These are phyloP conservation scores for Cactoblastis cactorum DNA, from an alignment of 2,888 invertebrate genomes.

Conservation along the genomic window DNA sequence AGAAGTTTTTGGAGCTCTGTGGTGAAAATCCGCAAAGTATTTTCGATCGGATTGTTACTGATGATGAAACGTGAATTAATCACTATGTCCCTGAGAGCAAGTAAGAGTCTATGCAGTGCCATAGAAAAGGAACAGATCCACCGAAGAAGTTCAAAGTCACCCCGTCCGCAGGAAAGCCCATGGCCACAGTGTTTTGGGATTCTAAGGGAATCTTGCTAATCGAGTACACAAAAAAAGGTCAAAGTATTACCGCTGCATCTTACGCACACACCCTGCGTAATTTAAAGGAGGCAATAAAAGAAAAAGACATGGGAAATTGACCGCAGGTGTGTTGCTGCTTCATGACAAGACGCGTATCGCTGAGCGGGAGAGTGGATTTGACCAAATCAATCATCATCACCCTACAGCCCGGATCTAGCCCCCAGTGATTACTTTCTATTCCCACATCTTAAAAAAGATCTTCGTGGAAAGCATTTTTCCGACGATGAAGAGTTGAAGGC, in stretches of 20 bases:
- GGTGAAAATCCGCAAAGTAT: conserved; percentile 2
- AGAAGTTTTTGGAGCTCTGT: background rate
- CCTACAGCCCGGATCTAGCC: background rate
- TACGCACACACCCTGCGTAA: background rate
- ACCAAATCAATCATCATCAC: background rate
- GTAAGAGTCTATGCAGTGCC: conserved; percentile 13
- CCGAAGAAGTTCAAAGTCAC: conserved; percentile 12
- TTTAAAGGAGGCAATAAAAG: conserved; percentile 1
- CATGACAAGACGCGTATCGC: background rate
- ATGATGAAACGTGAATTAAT: conserved; percentile 15
- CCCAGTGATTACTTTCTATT: background rate
- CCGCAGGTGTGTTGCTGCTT: background rate
- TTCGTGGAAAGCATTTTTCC: background rate
- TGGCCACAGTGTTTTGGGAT: background rate
- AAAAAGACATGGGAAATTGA: background rate
- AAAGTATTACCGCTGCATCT: background rate
- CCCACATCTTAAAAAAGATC: background rate
- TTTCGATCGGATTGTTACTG: conserved; percentile 14
- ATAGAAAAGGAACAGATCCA: conserved; percentile 12
- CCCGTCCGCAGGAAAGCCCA: background rate
- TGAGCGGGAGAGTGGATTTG: background rate
- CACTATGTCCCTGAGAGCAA: conserved; percentile 16
- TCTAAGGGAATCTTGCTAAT: conserved; percentile 11
- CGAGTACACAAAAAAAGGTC: conserved; percentile 9
- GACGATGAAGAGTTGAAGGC: background rate